Evolutionary conservation across 2,797 vertebrate species (phyloP), one percentile per base, ranked within the genome.

Genomic region (Enteromius fasciolatus): DNA sequence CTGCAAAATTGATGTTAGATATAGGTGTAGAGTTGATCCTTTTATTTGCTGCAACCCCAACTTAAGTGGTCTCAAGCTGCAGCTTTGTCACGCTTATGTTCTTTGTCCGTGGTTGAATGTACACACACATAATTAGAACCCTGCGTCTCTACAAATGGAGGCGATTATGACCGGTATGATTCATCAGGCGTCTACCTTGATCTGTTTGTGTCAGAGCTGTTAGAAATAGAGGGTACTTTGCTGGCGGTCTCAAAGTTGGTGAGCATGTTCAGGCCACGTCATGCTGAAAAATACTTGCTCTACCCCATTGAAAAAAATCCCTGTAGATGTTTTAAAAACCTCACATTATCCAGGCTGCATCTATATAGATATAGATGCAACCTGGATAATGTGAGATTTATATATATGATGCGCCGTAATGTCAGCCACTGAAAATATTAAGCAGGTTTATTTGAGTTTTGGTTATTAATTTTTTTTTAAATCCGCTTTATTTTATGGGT

Each of bases 161-260:
- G 33, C 25, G 28, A 68, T 68, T 68, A 54, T 57, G 48, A 50
- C 0, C 0, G 5, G 11, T 52, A n/a, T 78, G 61, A 67, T 67
- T 67, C 44, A 67, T 78, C 63, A 48, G 61, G 52, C 4, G 0
- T 50, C 18, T 66, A 18, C 28, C 36, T 66, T 50, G 28, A 66
- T 78, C 3, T 10, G 12, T 76, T 76, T 61, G 73, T 59, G n/a
- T 25, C 54, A 61, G 33, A 76, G 36, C 20, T 75, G 52, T 75
- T 41, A 76, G 5, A 4, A 61, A 23, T 28, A 4, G 15, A 44
- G 17, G 23, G 11, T 28, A 5, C 15, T 57, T 12, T 39, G 36
- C 73, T 41, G 33, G 73, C 41, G 23, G 69, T 39, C 46, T 76
- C 52, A 69, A 5, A 64, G 44, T 69, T 59, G 25, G 18, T 25